Evolutionary conservation across 1,140 invertebrate species (phyloP).

Genomic region (Chironomus striatipennis): DNA sequence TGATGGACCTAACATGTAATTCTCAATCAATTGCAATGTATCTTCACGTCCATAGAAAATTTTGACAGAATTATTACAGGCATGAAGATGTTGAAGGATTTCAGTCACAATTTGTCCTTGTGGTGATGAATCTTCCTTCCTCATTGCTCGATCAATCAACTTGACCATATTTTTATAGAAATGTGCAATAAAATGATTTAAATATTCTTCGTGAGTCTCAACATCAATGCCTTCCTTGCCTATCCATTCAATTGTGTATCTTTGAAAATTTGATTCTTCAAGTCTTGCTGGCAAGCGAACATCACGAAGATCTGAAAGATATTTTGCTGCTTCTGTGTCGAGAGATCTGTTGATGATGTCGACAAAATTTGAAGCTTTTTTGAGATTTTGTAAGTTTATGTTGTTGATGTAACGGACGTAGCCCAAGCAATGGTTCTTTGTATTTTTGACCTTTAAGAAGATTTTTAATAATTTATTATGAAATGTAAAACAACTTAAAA

Average conservation of each 20-base stretch:
- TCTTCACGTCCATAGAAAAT: slow-evolving; percentile 92
- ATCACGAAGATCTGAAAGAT: slow-evolving; percentile 83
- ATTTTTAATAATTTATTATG: too few relatives aligned
- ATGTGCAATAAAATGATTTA: slow-evolving; percentile 90
- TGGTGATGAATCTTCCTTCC: slow-evolving; percentile 88
- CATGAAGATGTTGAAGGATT: slow-evolving; percentile 92
- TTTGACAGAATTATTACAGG: slow-evolving; percentile 92
- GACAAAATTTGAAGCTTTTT: slow-evolving; percentile 88
- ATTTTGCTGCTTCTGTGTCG: slow-evolving; percentile 85
- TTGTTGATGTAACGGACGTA: slow-evolving; percentile 96
- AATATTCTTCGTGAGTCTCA: slow-evolving; percentile 88
- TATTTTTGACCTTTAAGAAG: slow-evolving; percentile 70
- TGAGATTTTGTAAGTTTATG: slow-evolving; percentile 91
- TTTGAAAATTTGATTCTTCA: slow-evolving; percentile 77
- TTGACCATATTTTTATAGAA: slow-evolving; percentile 93
- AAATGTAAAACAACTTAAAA: too few relatives aligned
- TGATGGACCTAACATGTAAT: slow-evolving; percentile 77
- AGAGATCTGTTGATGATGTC: slow-evolving; percentile 90
- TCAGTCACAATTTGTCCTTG: slow-evolving; percentile 93
- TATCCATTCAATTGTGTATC: slow-evolving; percentile 96
- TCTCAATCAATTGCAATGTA: slow-evolving; percentile 68
- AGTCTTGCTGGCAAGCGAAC: slow-evolving; percentile 79
- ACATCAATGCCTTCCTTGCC: slow-evolving; percentile 87
- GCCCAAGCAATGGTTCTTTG: slow-evolving; percentile 92
- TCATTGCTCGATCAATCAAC: slow-evolving; percentile 86